These are phyloP conservation scores for Litoditis marina DNA, from an alignment of 2,888 invertebrate species.

Conservation along the genomic window DNA sequence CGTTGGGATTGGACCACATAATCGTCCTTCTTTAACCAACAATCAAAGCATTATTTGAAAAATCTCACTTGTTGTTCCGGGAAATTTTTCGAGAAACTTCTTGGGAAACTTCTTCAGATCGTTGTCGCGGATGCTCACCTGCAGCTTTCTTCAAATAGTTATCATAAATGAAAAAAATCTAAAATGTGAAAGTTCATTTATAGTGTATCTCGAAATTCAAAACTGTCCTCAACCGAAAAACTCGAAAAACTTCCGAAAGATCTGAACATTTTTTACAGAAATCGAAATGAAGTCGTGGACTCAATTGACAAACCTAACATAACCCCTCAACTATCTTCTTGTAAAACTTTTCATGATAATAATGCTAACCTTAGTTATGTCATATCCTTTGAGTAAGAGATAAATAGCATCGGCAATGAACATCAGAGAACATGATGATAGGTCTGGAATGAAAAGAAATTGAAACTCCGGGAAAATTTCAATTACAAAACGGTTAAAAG, in stretches of 20 bases:
- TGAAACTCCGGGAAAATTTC: no score
- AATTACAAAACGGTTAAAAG: no score
- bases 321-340: neutral
- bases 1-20: no score
- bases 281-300: no score
- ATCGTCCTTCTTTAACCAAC: no score
- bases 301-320: neutral
- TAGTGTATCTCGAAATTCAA: no score
- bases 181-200: neutral
- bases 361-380: slow-evolving; percentile 22
- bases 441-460: slow-evolving; percentile 34
- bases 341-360: no score
- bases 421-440: slow-evolving; percentile 53
- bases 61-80: slow-evolving; percentile 40
- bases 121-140: slow-evolving; percentile 42
- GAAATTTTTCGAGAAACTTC: slow-evolving; percentile 50
- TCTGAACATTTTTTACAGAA: no score
- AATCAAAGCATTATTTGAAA: slow-evolving; percentile 5
- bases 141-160: no score
- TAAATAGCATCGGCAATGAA: slow-evolving; percentile 58
- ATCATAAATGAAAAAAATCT: no score
- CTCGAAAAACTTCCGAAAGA: no score
- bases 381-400: slow-evolving; percentile 47
- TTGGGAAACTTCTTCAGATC: slow-evolving; percentile 53
- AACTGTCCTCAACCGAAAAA: no score